Percentiles rank a stretch among this genome's conserved stretches.
phyloP scores from a whole-genome alignment of 2,113 vertebrate genomes.

The Hippocampus comes region DNA sequence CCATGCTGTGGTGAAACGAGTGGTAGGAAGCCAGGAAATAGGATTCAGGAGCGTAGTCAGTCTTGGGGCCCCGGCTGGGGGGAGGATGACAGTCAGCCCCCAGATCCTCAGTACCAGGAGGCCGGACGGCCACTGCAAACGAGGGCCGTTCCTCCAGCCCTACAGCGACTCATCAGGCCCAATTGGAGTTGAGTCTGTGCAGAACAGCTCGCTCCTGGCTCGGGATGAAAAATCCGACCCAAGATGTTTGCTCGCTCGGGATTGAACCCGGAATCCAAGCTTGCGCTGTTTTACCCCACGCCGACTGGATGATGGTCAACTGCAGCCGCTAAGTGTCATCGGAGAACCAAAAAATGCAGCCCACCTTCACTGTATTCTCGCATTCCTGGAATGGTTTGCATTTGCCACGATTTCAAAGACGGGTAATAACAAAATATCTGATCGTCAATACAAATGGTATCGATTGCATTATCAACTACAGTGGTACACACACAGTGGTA shows the following conservation, averaged over 20 bases:
- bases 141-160: neutral
- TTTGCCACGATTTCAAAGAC: no score
- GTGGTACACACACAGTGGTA: no score
- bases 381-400: no score
- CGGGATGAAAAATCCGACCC: neutral
- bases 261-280: neutral
- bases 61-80: neutral
- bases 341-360: no score
- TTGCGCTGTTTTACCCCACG: neutral
- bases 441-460: no score
- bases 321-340: neutral
- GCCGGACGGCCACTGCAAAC: neutral
- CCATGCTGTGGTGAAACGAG: constrained; percentile 54
- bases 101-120: neutral
- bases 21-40: constrained; percentile 72
- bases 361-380: no score
- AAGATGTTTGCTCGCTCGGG: neutral
- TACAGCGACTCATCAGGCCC: neutral
- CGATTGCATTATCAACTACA: no score
- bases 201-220: neutral
- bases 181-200: neutral
- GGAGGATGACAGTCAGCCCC: neutral
- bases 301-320: neutral
- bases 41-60: constrained; percentile 50
- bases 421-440: no score